Base-by-base conservation (phyloP, 2,888 invertebrate species). In the Coenonympha glycerion region DNA sequence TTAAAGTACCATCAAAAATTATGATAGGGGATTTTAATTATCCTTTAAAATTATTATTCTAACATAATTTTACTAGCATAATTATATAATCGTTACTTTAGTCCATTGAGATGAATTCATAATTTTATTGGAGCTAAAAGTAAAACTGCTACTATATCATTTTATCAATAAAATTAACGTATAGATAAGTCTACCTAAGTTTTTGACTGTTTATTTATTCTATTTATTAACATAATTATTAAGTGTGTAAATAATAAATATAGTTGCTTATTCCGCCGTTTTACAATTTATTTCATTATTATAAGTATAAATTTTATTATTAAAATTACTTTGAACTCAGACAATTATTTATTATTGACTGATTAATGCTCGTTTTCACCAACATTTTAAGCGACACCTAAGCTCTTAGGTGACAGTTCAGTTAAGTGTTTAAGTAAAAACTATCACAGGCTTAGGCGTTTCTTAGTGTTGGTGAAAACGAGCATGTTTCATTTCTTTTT, bases 171-270 rank as follows among this genome's bases (percentile, higher is more conserved):
- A n/a, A 33, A 26, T 48, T 50, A 56, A 45, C 28, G 30, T 40
- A 36, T 60, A 62, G 59, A 61, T 69, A 64, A 13, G 13, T 42
- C 69, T 64, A 33, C 39, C 64, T 70, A 63, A 60, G 66, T 66
- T 66, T n/a, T 65, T 57, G 79, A 81, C 77, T 79, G 78, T 80
- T 79, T 80, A 81, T 81, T 84, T 82, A 76, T 76, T 72, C 67
- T 79, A 83, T 83, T 81, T 80, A 81, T 83, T 82, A 58, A 66
- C 63, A 67, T 53, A 66, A 33, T 75, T 77, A 71, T 61, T 78
- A 73, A 73, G 69, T 60, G 68, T 63, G 69, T 31, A 24, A 1
- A 9, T 84, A 80, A 84, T 84, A 78, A 53, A 53, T 69, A 33
- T 33, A 79, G 76, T 66, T 65, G 73, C 76, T 69, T 68, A 56